A percentile compares a stretch with the other conserved stretches of the same genome.
These are phyloP conservation scores for Limosa lapponica DNA, from an alignment of 2,797 vertebrate species.

Conservation along the genomic window DNA sequence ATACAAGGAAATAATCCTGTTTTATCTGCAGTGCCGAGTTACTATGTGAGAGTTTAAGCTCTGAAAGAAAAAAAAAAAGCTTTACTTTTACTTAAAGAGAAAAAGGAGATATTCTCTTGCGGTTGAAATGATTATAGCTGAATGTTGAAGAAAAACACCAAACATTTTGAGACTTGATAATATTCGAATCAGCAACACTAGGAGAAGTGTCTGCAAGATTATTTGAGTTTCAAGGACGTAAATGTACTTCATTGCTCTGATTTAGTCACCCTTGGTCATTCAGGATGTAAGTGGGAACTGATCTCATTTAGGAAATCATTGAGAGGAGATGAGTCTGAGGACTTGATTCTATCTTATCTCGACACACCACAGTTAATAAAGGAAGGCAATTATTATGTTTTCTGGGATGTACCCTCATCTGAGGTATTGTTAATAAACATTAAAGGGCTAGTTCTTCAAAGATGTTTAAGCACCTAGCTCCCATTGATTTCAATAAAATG, in stretches of 20 bases:
- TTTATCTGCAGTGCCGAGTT: not conserved
- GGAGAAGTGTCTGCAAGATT: conserved; percentile 18
- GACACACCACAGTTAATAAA: conserved; percentile 63
- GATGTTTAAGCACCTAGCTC: conserved; percentile 43
- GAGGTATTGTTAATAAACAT: conserved; percentile 55
- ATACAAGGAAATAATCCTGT: not conserved
- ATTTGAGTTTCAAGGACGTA: conserved; percentile 58
- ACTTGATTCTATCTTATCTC: conserved; percentile 70
- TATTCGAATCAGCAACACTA: conserved; percentile 11
- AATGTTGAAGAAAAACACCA: not conserved
- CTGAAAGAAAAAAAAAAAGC: not conserved
- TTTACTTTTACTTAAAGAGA: not conserved
- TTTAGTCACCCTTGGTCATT: conserved; percentile 63
- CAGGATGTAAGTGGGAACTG: conserved; percentile 63
- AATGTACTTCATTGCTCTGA: conserved; percentile 58
- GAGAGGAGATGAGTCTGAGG: conserved; percentile 65
- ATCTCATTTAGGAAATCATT: conserved; percentile 70
- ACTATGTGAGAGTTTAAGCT: not conserved
- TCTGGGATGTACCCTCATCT: conserved; percentile 57
- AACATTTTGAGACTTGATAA: conserved; percentile 13
- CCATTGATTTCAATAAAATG: conserved; percentile 60
- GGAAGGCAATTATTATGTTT: conserved; percentile 64
- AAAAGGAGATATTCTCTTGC: not conserved
- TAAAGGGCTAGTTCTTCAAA: conserved; percentile 54
- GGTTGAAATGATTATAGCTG: not conserved